Percentiles rank a stretch among this genome's conserved stretches.
Conservation (phyloP, 1,140 invertebrate genomes). For the Episyrphus balteatus region DNA sequence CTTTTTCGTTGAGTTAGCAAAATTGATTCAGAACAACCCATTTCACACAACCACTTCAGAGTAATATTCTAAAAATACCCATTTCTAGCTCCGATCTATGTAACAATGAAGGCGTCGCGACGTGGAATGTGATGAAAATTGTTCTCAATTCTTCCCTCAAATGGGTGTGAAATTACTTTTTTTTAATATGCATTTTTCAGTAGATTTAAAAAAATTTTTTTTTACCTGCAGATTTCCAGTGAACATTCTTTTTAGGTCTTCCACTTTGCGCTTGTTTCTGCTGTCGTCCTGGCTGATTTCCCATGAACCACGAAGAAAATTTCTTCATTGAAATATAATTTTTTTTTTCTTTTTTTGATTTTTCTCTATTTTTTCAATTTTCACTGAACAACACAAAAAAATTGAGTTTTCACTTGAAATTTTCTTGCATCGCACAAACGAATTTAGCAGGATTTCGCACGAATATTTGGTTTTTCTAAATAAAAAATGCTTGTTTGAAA, state of each 20-base stretch:
- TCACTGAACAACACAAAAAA: too few relatives aligned
- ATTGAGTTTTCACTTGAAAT: too few relatives aligned
- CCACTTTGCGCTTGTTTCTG: constrained; percentile 24
- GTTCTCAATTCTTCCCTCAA: too few relatives aligned
- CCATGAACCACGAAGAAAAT: constrained; percentile 13
- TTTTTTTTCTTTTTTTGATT: too few relatives aligned
- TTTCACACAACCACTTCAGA: not conserved
- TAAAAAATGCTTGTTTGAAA: too few relatives aligned
- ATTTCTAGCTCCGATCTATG: not conserved
- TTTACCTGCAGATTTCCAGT: constrained; percentile 59
- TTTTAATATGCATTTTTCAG: not conserved
- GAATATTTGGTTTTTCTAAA: too few relatives aligned
- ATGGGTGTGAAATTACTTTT: constrained; percentile 1
- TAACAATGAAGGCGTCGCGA: not conserved
- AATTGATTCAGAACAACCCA: not conserved
- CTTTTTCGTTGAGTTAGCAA: too few relatives aligned
- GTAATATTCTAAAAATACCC: constrained; percentile 1
- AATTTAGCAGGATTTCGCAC: too few relatives aligned
- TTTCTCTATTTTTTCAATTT: too few relatives aligned
- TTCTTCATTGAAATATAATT: too few relatives aligned
- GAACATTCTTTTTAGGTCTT: constrained; percentile 54
- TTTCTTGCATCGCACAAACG: too few relatives aligned
- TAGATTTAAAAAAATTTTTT: constrained; percentile 3
- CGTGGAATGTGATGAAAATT: not conserved
- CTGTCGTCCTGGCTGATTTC: constrained; percentile 34